phyloP scores from a whole-genome alignment of 2,888 invertebrate genomes.

The Latheticus oryzae region DNA sequence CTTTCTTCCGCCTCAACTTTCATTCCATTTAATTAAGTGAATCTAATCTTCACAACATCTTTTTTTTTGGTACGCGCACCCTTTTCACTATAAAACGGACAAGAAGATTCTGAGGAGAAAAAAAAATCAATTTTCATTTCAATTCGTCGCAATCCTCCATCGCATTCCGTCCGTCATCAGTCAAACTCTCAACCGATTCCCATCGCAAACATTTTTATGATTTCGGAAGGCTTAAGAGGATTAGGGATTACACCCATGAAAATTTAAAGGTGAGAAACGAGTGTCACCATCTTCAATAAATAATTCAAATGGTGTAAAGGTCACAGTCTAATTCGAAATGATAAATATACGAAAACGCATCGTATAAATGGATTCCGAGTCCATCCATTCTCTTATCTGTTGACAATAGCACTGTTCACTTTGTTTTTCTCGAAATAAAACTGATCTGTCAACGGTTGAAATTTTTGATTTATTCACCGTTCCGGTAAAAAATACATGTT shows the following conservation, averaged over 20 bases:
- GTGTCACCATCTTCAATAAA: constrained; percentile 11
- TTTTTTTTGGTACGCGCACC: too few relatives aligned
- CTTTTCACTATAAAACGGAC: too few relatives aligned
- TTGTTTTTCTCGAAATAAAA: constrained; percentile 39
- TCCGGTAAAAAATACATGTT: constrained; percentile 4
- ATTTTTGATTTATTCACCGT: constrained; percentile 31
- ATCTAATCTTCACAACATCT: too few relatives aligned
- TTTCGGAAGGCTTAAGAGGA: constrained; percentile 21
- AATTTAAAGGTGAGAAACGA: constrained; percentile 26
- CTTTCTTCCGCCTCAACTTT: too few relatives aligned
- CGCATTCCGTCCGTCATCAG: constrained; percentile 16
- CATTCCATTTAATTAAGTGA: too few relatives aligned
- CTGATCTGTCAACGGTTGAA: constrained; percentile 38
- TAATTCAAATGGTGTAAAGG: constrained; percentile 15
- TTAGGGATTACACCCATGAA: constrained; percentile 31
- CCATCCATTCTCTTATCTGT: constrained; percentile 43
- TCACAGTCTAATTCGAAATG: constrained; percentile 23
- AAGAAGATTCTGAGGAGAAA: too few relatives aligned
- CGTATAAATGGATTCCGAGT: constrained; percentile 38
- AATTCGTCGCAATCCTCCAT: background rate
- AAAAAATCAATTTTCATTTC: too few relatives aligned
- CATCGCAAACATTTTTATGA: constrained; percentile 20
- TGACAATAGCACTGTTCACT: constrained; percentile 37
- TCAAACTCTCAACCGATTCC: background rate
- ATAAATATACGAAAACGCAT: constrained; percentile 34